A percentile compares a stretch with the other conserved stretches of the same genome.
Evolutionary conservation across 23 tunicate genomes (phyloP).

Genomic region (Trididemnum clinides): DNA sequence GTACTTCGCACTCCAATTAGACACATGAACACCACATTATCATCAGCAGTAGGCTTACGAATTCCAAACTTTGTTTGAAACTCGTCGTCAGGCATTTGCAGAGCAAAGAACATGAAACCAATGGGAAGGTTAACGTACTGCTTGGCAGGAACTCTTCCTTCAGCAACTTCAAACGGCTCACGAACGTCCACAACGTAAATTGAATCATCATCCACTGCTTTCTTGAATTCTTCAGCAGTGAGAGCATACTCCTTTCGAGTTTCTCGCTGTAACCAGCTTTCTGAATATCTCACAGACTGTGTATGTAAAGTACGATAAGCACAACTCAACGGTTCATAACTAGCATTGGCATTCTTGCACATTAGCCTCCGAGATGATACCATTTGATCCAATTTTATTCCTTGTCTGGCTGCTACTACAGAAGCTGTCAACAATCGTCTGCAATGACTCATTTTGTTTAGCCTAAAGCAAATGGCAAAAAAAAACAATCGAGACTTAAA

Average conservation of each 20-base stretch:
- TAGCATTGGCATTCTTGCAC: too few relatives aligned
- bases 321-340: too few relatives aligned
- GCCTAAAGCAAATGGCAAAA: too few relatives aligned
- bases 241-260: constrained; percentile 38
- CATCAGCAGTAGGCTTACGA: constrained; percentile 44
- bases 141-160: constrained; percentile 66
- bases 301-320: too few relatives aligned
- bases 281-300: too few relatives aligned
- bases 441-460: too few relatives aligned
- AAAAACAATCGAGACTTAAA: too few relatives aligned
- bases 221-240: constrained; percentile 49
- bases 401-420: too few relatives aligned
- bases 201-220: constrained; percentile 49
- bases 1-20: constrained; percentile 64
- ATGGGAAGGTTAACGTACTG: constrained; percentile 68
- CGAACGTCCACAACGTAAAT: constrained; percentile 74
- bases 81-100: constrained; percentile 54
- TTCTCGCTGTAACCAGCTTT: constrained; percentile 26
- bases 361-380: too few relatives aligned
- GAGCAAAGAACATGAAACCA: constrained; percentile 34
- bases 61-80: constrained; percentile 56
- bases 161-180: constrained; percentile 63
- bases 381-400: too few relatives aligned
- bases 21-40: constrained; percentile 77
- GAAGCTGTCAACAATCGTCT: too few relatives aligned